Base-by-base conservation (phyloP, 2,797 vertebrate species). In the Naso thynnoides region DNA sequence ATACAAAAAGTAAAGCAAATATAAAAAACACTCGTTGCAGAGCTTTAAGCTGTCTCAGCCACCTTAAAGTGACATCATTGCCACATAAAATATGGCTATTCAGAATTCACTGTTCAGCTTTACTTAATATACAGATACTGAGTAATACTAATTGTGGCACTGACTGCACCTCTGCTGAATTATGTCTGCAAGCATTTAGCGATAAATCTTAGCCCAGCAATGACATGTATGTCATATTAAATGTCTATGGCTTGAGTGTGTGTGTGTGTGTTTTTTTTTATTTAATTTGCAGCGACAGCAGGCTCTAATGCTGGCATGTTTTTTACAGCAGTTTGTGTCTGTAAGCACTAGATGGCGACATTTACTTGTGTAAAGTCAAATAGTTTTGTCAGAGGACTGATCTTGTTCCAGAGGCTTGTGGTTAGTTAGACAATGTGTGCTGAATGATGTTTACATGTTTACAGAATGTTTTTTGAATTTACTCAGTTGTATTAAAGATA, bases 331-430 rank as follows among this genome's bases (percentile, higher is more conserved):
- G 1, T 87, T 79, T 66, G 26, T 31, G 0, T 18, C 3, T 77
- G 5, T 8, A 74, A 48, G 1, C 94, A 93, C 86, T 94, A 95
- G 93, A 93, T 90, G 93, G 93, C 86, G 90, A 83, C 86, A 92
- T 90, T 84, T 82, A 59, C 83, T 68, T 68, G 42, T 38, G 23
- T 73, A 82, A 76, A 53, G 19, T 56, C 36, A 0, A 5, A 45
- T 10, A 4, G 48, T 10, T 13, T 8, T 18, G 41, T 42, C 57
- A 5, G 54, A 78, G 21, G 16, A 45, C 33, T 41, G 21, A 26
- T 63, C 31, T 29, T 18, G 74, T 73, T 38, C 39, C 24, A 72
- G 29, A 70, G 33, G 26, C 47, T 26, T 65, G 39, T 67, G 16
- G 38, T 80, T 55, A 31, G 47, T 67, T 57, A 26, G 8, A 48